Evolutionary conservation across 30 jellyfish, hydroid and myxozoan species (phyloP).

Genomic region (Morbakka virulenta): DNA sequence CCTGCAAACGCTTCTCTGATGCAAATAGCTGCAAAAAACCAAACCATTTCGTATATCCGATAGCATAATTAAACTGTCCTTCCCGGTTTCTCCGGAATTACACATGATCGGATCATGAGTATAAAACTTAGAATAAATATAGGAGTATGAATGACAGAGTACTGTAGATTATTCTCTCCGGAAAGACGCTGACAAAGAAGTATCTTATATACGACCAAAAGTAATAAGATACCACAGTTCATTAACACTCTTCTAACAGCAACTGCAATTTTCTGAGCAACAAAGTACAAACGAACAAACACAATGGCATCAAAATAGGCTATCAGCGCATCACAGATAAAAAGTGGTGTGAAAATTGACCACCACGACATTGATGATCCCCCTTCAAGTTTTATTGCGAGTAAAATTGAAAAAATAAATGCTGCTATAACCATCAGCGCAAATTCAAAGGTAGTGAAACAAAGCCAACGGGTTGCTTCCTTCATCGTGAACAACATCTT

Average conservation of each 20-base stretch:
- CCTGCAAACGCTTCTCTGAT: too few relatives aligned
- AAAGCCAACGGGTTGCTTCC: slow-evolving; percentile 78
- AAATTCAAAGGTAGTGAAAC: slow-evolving; percentile 76
- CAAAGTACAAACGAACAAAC: slow-evolving; percentile 71
- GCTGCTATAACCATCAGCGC: slow-evolving; percentile 47
- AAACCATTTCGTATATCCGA: too few relatives aligned
- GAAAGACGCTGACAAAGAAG: slow-evolving; percentile 77
- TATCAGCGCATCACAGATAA: slow-evolving; percentile 80
- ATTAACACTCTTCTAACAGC: slow-evolving; percentile 81
- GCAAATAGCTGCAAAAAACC: too few relatives aligned
- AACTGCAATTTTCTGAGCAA: slow-evolving; percentile 58
- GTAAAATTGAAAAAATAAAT: slow-evolving; percentile 59
- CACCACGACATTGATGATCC: slow-evolving; percentile 71
- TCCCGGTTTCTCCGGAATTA: slow-evolving; percentile 77
- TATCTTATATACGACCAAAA: slow-evolving; percentile 72
- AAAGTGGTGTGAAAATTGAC: slow-evolving; percentile 80
- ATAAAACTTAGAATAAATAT: slow-evolving; percentile 61
- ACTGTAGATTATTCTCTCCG: slow-evolving; percentile 59
- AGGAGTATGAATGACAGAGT: slow-evolving; percentile 78
- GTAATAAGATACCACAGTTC: slow-evolving; percentile 64
- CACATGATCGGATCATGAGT: slow-evolving; percentile 81
- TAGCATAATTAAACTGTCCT: too few relatives aligned
- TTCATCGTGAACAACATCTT: slow-evolving; percentile 84
- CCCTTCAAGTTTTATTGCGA: slow-evolving; percentile 74
- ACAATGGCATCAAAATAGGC: slow-evolving; percentile 92